Conservation (phyloP, 2,888 invertebrate species). For the Cryptus viduatorius region DNA sequence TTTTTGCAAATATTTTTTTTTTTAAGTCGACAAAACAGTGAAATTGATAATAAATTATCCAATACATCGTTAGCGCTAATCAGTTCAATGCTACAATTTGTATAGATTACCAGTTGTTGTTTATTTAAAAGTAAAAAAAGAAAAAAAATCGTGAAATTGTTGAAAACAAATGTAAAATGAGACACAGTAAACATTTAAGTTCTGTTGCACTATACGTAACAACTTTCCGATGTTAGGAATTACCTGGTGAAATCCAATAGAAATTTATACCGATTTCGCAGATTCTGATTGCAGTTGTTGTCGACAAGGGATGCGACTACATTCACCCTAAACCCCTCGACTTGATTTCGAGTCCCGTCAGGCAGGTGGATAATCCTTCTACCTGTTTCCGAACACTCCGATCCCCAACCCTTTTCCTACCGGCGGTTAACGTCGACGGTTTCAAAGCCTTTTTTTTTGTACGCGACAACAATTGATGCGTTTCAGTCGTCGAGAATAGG, state of each 20-base stretch:
- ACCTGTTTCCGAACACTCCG: conserved; percentile 40
- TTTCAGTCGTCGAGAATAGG: background rate
- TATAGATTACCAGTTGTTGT: too few relatives aligned
- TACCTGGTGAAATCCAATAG: background rate
- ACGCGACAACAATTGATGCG: background rate
- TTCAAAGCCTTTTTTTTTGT: conserved; percentile 21
- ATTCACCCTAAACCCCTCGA: background rate
- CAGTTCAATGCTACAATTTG: too few relatives aligned
- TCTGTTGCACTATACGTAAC: too few relatives aligned
- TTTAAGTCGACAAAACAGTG: too few relatives aligned
- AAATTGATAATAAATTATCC: too few relatives aligned
- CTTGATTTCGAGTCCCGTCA: conserved; percentile 10
- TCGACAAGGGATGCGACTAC: background rate
- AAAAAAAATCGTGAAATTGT: too few relatives aligned
- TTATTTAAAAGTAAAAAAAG: too few relatives aligned
- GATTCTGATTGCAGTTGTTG: background rate
- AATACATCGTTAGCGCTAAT: too few relatives aligned
- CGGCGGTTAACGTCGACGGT: background rate
- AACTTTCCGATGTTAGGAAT: too few relatives aligned
- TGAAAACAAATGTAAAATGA: too few relatives aligned
- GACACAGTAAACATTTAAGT: too few relatives aligned
- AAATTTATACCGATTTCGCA: background rate
- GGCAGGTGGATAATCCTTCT: conserved; percentile 52
- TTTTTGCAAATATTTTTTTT: too few relatives aligned
- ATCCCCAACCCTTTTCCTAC: conserved; percentile 2